Percentiles rank a stretch among this genome's conserved stretches.
Evolutionary conservation across 2,888 invertebrate species (phyloP).

Genomic region (Trichogramma evanescens): DNA sequence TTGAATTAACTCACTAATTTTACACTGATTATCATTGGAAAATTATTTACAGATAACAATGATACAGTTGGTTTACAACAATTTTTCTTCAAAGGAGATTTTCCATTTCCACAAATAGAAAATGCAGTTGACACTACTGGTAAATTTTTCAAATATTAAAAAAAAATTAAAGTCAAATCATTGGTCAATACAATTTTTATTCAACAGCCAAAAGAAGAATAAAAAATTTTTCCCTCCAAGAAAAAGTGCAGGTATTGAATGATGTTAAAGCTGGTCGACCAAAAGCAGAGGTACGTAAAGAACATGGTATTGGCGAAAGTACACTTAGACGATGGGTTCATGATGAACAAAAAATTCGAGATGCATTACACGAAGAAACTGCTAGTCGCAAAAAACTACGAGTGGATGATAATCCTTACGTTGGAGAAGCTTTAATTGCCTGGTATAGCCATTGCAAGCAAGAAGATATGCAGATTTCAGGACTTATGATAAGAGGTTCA

Average conservation of each 20-base stretch:
- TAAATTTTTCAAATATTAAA: background rate
- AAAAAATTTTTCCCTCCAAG: conserved; percentile 15
- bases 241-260: conserved; percentile 13
- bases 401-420: conserved; percentile 13
- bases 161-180: background rate
- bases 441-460: conserved; percentile 15
- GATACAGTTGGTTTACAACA: conserved; percentile 4
- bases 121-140: conserved; percentile 10
- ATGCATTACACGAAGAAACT: conserved; percentile 11
- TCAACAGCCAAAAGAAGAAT: conserved; percentile 13
- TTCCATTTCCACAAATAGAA: conserved; percentile 6
- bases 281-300: conserved; percentile 15
- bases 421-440: conserved; percentile 13
- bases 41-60: background rate
- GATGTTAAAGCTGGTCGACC: conserved; percentile 12
- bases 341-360: conserved; percentile 17
- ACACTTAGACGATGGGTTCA: conserved; percentile 16
- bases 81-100: conserved; percentile 9
- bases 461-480: conserved; percentile 10
- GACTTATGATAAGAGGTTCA: conserved; percentile 15
- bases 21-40: background rate
- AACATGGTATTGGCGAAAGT: conserved; percentile 17
- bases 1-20: too few relatives aligned
- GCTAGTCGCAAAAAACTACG: conserved; percentile 13
- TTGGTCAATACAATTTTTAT: background rate